Conservation (phyloP, 2,113 vertebrate species). For the Prinia subflava region DNA sequence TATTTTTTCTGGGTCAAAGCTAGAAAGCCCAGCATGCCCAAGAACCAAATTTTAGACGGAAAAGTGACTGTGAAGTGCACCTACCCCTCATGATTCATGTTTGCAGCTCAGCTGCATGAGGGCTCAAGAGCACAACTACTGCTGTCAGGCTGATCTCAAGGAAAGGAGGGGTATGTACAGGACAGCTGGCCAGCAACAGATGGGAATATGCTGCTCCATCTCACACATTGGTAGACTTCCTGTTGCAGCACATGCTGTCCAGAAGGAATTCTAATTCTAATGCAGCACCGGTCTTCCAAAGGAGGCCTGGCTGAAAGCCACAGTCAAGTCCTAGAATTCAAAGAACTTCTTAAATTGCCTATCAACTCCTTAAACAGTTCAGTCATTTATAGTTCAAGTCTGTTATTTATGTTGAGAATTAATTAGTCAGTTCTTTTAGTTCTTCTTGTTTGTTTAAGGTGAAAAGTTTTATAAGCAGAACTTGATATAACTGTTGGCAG, state of each 20-base stretch:
- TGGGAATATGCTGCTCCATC: not conserved
- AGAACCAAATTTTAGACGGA: not conserved
- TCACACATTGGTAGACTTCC: not conserved
- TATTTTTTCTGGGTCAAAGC: not conserved
- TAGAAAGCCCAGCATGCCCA: not conserved
- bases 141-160: not conserved
- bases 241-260: constrained; percentile 1
- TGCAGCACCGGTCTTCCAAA: not conserved
- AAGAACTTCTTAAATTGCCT: not conserved
- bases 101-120: not conserved
- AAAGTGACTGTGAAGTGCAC: not conserved
- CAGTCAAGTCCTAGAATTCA: not conserved
- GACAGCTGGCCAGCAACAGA: constrained; percentile 30
- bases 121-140: not conserved
- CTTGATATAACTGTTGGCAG: not conserved
- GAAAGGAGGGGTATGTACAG: not conserved
- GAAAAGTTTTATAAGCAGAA: not conserved
- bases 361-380: not conserved
- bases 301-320: not conserved
- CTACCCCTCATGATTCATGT: not conserved
- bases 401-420: not conserved
- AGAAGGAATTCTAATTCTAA: not conserved
- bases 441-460: not conserved
- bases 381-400: not conserved
- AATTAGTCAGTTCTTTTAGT: not conserved